Evolutionary conservation across 1,140 invertebrate genomes (phyloP).

Genomic region (Drosophila pseudoobscura): DNA sequence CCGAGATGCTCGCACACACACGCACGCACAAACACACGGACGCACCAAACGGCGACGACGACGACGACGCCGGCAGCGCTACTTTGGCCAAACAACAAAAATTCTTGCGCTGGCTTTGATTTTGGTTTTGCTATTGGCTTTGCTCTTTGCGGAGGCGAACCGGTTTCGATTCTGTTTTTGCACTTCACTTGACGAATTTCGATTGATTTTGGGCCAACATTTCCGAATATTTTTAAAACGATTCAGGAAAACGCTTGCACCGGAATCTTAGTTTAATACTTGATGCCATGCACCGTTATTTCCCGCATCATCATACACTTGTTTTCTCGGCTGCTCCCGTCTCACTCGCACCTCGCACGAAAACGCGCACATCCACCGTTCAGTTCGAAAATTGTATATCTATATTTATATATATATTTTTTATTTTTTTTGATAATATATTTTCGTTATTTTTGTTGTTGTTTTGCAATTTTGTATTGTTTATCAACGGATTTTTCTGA

Average conservation of each 20-base stretch:
- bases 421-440: no score
- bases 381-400: no score
- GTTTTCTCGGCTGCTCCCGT: background rate
- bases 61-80: constrained; percentile 31
- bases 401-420: background rate
- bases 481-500: no score
- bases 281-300: constrained; percentile 39
- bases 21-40: constrained; percentile 7
- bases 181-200: constrained; percentile 59
- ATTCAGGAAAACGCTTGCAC: constrained; percentile 8
- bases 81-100: constrained; percentile 66
- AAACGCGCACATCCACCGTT: constrained; percentile 4
- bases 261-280: constrained; percentile 14
- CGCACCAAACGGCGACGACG: constrained; percentile 20
- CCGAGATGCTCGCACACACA: constrained; percentile 45
- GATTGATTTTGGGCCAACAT: constrained; percentile 10
- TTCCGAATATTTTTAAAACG: background rate
- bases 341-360: constrained; percentile 13
- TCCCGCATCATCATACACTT: constrained; percentile 5
- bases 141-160: constrained; percentile 65
- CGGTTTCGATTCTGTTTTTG: constrained; percentile 75
- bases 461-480: no score
- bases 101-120: constrained; percentile 72
- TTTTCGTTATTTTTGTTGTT: no score
- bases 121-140: constrained; percentile 48